Evolutionary conservation across 2,797 vertebrate species (phyloP).

Genomic region (Ambastaia sidthimunki): DNA sequence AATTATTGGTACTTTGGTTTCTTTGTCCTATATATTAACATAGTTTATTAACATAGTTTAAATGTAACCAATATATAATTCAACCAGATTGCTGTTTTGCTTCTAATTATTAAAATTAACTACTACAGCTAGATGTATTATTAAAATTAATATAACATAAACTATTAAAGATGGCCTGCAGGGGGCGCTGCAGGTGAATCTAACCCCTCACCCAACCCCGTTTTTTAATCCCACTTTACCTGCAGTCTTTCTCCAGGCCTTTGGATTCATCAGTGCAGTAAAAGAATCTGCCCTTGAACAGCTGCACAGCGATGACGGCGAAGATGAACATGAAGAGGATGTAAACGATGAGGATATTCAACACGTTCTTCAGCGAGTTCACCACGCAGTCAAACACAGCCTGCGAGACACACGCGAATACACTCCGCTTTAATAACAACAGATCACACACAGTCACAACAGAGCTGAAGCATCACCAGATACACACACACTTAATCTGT

Average conservation of each 20-base stretch:
- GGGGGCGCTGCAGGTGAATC: conserved; percentile 10
- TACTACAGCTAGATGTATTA: too few species aligned
- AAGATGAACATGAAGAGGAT: conserved; percentile 99
- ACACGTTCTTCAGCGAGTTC: conserved; percentile 95
- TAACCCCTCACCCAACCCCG: background rate
- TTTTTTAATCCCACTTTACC: conserved; percentile 67
- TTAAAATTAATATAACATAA: too few species aligned
- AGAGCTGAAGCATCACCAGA: background rate
- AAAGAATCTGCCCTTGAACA: conserved; percentile 98
- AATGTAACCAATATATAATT: background rate
- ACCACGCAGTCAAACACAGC: conserved; percentile 98
- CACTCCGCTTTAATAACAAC: background rate
- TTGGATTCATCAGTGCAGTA: conserved; percentile 97
- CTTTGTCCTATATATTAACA: background rate
- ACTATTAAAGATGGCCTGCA: too few species aligned
- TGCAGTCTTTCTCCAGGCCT: conserved; percentile 94
- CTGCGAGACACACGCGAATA: conserved; percentile 69
- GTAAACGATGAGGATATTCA: conserved; percentile 98
- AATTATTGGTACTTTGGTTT: background rate
- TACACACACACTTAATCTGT: background rate
- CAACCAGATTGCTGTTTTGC: background rate
- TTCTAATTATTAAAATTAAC: background rate
- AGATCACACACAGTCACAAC: background rate
- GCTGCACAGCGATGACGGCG: conserved; percentile 96
- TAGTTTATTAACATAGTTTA: background rate